Percentiles rank a stretch among this genome's conserved stretches.
Evolutionary conservation across 2,797 vertebrate genomes (phyloP).

Genomic region (Hydrocynus forskahlii): DNA sequence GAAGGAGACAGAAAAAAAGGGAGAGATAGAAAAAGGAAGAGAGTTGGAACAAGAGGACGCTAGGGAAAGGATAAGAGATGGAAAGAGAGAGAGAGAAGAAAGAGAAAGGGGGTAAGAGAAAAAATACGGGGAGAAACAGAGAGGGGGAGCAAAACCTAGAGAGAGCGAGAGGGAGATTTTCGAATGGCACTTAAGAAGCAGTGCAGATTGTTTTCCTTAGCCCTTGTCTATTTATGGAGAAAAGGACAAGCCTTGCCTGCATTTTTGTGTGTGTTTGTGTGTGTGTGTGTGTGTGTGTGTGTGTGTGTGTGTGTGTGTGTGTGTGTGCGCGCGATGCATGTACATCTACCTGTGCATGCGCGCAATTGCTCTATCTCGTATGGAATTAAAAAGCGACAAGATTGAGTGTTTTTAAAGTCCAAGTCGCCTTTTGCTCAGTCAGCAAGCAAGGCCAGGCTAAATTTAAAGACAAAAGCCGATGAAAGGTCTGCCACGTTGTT

Average conservation of each 20-base stretch:
- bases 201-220: slow-evolving; percentile 7
- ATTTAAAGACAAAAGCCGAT: slow-evolving; percentile 45
- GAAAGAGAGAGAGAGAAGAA: neutral
- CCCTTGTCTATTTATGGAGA: slow-evolving; percentile 27
- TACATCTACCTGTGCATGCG: neutral
- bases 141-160: neutral
- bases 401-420: slow-evolving; percentile 5
- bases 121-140: neutral
- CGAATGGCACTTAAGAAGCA: slow-evolving; percentile 42
- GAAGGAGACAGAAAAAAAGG: neutral
- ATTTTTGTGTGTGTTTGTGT: too few relatives aligned
- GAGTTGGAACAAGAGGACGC: neutral
- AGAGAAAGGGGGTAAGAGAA: too few relatives aligned
- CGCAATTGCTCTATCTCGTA: slow-evolving; percentile 31
- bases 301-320: neutral
- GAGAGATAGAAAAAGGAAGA: neutral
- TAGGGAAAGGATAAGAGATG: too few relatives aligned
- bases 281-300: slow-evolving; percentile 1
- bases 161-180: neutral
- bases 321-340: neutral
- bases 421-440: slow-evolving; percentile 41
- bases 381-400: slow-evolving; percentile 27
- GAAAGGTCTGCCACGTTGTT: slow-evolving; percentile 29
- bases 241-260: slow-evolving; percentile 21
- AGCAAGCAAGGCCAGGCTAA: slow-evolving; percentile 34